Evolutionary conservation across 2,797 vertebrate genomes (phyloP), one percentile per base, ranked within the genome.

Genomic region (Dryobates pubescens): DNA sequence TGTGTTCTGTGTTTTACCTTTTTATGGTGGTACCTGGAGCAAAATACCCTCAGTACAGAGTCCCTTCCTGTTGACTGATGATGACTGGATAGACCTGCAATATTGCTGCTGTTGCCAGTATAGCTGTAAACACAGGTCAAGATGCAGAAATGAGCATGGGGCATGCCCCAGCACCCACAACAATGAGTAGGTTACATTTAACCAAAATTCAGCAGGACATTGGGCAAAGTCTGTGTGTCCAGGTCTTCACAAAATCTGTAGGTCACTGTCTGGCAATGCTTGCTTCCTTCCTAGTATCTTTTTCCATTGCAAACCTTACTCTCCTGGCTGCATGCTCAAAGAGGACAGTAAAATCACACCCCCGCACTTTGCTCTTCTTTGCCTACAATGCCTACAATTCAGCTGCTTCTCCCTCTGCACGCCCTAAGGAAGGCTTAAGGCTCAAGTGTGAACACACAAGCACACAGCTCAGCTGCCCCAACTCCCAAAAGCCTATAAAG

Each of bases 131-230:
- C 34, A 57, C 7, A 49, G n/a, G 22, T 17, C 22, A 70, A 34
- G 43, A 62, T 5, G 17, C 41, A 86, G 67, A 89, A 56, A 63
- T 0, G 3, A 86, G 36, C 51, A 9, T 0, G 2, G 16, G 23
- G 45, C 27, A 65, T 0, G 0, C 13, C 30, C 12, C n/a, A 53
- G 34, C n/a, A 73, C 16, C 51, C 4, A 1, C 0, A 3, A 69
- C 59, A 78, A 75, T 0, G 1, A 73, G 47, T 2, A 82, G n/a
- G 9, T 23, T 23, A 27, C 27, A 4, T 70, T 30, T 15, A 73
- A 74, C 30, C 29, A 71, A 72, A 82, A 49, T 22, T 34, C 20
- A 74, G 3, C 43, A 67, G 43, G 47, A 12, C 2, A 0, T 0
- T 47, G 49, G 10, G 47, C 27, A 34, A 71, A 38, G 41, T 4